Base-by-base conservation (phyloP, 2,797 vertebrate species). In the Sebastes itinus region DNA sequence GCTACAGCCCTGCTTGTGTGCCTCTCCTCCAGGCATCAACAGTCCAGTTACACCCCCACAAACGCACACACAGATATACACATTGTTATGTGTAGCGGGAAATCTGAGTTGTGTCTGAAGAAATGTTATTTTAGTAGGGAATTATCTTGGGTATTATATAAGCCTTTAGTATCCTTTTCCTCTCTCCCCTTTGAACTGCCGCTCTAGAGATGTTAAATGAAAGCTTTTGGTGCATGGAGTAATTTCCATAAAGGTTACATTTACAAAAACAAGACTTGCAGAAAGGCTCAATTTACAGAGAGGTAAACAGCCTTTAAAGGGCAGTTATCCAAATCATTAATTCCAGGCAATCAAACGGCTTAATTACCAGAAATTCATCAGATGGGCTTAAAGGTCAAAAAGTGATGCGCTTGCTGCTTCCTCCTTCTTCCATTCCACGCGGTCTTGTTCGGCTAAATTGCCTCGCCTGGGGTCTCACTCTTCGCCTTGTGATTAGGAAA, bases 361-460 rank as follows among this genome's bases (percentile, higher is more conserved):
- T 96, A 96, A 96, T 96, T 96, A 96, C 95, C 95, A 96, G 95
- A 96, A 96, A 96, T 96, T 96, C 95, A 96, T 96, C 95, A 96
- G 95, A 96, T 96, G 94, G 94, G 95, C 95, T 96, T 96, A 96
- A 96, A 96, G 95, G 96, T 96, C 96, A 96, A 95, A 96, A 95
- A 96, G 95, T 96, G 95, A 95, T 93, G 94, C 90, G 93, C 90
- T 88, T 85, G 88, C 94, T 91, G 92, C 89, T 95, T 95, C 91
- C 92, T 94, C 89, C 92, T 91, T 91, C 86, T 93, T 92, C 92
- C 86, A 87, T 88, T 92, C 90, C 86, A 83, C 85, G 88, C 84
- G 83, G 92, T 95, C 94, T 95, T 95, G 94, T 96, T 95, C 91
- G 84, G 89, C 90, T 96, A 96, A 96, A 96, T 96, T 96, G 94